phyloP scores from a whole-genome alignment of 2,797 vertebrate genomes.

The Coregonus sp. region DNA sequence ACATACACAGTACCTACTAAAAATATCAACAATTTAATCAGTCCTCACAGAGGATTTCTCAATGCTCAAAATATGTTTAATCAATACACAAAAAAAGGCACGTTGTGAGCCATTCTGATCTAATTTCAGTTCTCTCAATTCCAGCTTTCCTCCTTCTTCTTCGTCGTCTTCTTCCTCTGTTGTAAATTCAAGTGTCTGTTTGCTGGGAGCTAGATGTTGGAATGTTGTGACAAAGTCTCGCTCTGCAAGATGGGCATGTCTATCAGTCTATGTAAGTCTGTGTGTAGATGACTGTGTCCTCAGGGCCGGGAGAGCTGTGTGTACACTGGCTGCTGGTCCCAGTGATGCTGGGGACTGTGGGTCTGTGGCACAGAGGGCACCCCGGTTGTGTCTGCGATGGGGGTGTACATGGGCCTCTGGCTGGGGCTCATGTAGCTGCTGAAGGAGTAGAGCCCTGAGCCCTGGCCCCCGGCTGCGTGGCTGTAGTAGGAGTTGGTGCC shows the following conservation, averaged over 20 bases:
- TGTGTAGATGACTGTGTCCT: constrained; percentile 42
- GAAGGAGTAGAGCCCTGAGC: constrained; percentile 86
- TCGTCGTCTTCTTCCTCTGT: constrained; percentile 32
- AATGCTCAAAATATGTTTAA: constrained; percentile 81
- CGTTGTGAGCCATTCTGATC: constrained; percentile 70
- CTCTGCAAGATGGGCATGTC: constrained; percentile 30
- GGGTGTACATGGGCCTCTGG: constrained; percentile 96
- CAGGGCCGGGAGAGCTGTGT: constrained; percentile 95
- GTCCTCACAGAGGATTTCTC: constrained; percentile 97
- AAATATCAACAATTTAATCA: constrained; percentile 89
- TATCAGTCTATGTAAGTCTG: constrained; percentile 46
- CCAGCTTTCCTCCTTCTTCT: constrained; percentile 34
- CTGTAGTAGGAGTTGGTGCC: constrained; percentile 87
- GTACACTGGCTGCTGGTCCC: constrained; percentile 97
- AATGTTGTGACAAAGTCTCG: constrained; percentile 23
- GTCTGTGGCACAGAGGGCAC: constrained; percentile 91
- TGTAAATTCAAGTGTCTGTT: constrained; percentile 69
- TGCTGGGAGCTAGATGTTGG: constrained; percentile 45
- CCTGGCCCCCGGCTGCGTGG: constrained; percentile 81
- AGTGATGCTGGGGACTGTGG: constrained; percentile 89
- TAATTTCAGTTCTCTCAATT: constrained; percentile 35
- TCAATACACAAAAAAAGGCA: constrained; percentile 83
- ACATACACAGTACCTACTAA: constrained; percentile 98
- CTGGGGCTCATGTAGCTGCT: constrained; percentile 92
- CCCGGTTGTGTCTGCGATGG: constrained; percentile 88